Conservation (phyloP, 1,140 invertebrate species). For the Drosophila persimilis region DNA sequence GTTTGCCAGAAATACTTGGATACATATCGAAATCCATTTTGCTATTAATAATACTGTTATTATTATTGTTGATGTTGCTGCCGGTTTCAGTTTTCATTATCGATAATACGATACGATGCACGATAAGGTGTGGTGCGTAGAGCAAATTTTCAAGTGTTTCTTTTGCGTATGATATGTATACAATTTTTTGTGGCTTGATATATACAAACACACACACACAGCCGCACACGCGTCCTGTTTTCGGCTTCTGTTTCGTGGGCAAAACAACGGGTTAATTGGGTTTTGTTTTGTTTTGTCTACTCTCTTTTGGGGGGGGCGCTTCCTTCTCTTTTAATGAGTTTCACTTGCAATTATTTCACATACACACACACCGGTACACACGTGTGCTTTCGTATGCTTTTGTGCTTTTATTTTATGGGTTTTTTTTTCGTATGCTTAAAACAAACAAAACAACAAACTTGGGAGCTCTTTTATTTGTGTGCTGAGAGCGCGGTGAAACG, state of each 20-base stretch:
- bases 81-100: constrained; percentile 77
- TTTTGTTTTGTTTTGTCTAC: constrained; percentile 9
- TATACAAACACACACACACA: constrained; percentile 33
- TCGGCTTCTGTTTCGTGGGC: not conserved
- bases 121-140: constrained; percentile 7
- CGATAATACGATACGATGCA: constrained; percentile 28
- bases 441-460: constrained; percentile 54
- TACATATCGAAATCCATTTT: constrained; percentile 85
- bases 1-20: constrained; percentile 86
- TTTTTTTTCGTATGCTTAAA: constrained; percentile 40
- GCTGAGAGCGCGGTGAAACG: constrained; percentile 18
- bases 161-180: constrained; percentile 35
- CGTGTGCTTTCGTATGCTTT: constrained; percentile 9
- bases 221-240: not conserved
- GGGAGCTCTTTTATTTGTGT: constrained; percentile 53
- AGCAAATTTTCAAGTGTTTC: no score
- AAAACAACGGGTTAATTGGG: constrained; percentile 36
- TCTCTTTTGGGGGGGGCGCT: constrained; percentile 14
- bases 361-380: not conserved
- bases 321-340: constrained; percentile 40
- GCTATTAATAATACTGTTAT: constrained; percentile 37
- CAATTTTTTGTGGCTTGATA: constrained; percentile 16
- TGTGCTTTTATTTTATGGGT: constrained; percentile 39
- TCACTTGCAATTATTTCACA: constrained; percentile 48
- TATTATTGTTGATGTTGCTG: constrained; percentile 50